A percentile compares a stretch with the other conserved stretches of the same genome.
phyloP scores from a whole-genome alignment of 2,888 invertebrate species.

The Sceliomorpha sp. region DNA sequence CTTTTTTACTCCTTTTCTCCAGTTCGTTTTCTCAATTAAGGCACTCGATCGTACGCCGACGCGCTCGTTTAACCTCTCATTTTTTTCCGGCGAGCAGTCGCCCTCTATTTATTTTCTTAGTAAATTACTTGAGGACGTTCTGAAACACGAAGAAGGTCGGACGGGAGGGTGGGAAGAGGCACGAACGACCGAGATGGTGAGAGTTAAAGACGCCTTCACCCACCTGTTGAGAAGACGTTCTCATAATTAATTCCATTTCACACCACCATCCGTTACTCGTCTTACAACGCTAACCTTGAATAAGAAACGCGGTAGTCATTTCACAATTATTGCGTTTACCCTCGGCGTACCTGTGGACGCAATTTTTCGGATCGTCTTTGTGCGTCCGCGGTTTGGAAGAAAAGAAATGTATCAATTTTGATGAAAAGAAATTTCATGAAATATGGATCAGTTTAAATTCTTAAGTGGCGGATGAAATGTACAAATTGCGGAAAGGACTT shows the following conservation, averaged over 20 bases:
- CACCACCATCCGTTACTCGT: constrained; percentile 67
- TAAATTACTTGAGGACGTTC: constrained; percentile 76
- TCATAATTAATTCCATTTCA: constrained; percentile 80
- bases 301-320: constrained; percentile 50
- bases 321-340: constrained; percentile 41
- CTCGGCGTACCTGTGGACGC: constrained; percentile 16
- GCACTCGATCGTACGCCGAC: constrained; percentile 63
- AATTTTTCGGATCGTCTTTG: not conserved
- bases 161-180: constrained; percentile 42
- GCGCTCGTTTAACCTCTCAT: constrained; percentile 70
- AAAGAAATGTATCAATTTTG: too few species aligned
- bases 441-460: too few species aligned
- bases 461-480: too few species aligned
- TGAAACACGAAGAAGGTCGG: constrained; percentile 66
- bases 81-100: constrained; percentile 60
- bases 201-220: constrained; percentile 77
- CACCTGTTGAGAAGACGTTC: constrained; percentile 78
- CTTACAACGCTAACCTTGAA: constrained; percentile 42
- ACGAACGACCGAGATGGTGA: constrained; percentile 52
- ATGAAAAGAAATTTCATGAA: too few species aligned
- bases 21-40: constrained; percentile 61
- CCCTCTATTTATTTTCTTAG: constrained; percentile 78
- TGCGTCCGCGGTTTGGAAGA: too few species aligned
- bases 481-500: too few species aligned
- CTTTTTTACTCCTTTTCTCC: constrained; percentile 41